Evolutionary conservation across 2,113 vertebrate species (phyloP).

Genomic region (Propithecus coquereli): DNA sequence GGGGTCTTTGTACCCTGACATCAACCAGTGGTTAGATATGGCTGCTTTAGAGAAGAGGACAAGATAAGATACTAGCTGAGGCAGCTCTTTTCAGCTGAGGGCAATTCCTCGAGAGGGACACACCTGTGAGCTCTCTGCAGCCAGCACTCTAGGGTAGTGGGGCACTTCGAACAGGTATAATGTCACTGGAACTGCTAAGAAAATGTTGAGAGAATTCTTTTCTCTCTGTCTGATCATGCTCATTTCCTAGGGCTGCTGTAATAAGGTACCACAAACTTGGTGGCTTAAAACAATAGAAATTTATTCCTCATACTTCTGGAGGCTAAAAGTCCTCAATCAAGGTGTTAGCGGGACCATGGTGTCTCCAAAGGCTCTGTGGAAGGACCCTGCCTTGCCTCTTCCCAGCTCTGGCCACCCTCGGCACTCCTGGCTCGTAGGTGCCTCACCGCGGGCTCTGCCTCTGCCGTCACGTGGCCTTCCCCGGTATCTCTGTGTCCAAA

Average conservation of each 20-base stretch:
- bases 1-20: rapidly evolving
- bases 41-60: background rate
- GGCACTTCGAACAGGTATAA: background rate
- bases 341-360: no score
- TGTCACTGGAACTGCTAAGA: background rate
- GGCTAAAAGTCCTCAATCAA: background rate
- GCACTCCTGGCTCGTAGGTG: background rate
- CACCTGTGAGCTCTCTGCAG: background rate
- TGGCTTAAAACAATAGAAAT: background rate
- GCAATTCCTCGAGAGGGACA: background rate
- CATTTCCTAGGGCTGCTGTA: background rate
- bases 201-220: background rate
- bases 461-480: background rate
- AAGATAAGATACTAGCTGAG: background rate
- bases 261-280: background rate
- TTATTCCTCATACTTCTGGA: background rate
- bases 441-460: background rate
- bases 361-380: background rate
- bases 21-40: background rate
- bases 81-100: background rate
- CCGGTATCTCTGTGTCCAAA: background rate
- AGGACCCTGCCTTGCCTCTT: background rate
- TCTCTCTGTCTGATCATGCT: background rate
- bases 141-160: background rate
- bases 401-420: background rate